Conservation (phyloP, 2,113 vertebrate species). For the Chrysochloris asiatica region DNA sequence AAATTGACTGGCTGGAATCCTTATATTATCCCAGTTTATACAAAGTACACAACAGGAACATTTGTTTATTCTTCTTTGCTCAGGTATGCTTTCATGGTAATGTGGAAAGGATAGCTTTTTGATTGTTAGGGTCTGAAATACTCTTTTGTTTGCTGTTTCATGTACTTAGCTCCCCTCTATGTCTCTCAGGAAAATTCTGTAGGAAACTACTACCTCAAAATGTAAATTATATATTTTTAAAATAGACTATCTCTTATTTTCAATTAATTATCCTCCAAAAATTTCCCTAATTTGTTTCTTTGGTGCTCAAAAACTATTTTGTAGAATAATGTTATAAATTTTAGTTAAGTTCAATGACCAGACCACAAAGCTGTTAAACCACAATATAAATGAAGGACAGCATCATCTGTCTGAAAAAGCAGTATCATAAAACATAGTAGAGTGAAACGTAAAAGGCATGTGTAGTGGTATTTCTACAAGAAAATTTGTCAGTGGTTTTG, state of each 20-base stretch:
- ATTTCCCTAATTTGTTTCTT: constrained; percentile 43
- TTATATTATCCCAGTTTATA: not conserved
- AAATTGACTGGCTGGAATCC: not conserved
- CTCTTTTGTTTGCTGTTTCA: not conserved
- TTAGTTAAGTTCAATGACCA: constrained; percentile 16
- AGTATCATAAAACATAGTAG: not conserved
- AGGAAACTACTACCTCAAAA: not conserved
- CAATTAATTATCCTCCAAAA: not conserved
- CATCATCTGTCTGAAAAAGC: too few species aligned
- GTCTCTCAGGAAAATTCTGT: not conserved
- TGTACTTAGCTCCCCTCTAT: not conserved
- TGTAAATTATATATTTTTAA: constrained; percentile 13
- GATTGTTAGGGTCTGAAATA: constrained; percentile 35
- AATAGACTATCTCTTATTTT: not conserved
- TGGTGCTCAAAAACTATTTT: constrained; percentile 44
- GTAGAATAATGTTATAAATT: constrained; percentile 24
- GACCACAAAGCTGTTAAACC: not conserved
- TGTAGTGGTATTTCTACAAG: too few species aligned
- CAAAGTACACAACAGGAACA: not conserved
- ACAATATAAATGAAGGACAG: too few species aligned
- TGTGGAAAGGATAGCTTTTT: not conserved
- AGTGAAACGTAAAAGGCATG: not conserved
- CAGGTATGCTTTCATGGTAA: not conserved
- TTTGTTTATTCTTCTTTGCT: not conserved
- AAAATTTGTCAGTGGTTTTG: too few species aligned